Evolutionary conservation across 2,797 vertebrate genomes (phyloP).

Genomic region (Rhinichthys osculus): DNA sequence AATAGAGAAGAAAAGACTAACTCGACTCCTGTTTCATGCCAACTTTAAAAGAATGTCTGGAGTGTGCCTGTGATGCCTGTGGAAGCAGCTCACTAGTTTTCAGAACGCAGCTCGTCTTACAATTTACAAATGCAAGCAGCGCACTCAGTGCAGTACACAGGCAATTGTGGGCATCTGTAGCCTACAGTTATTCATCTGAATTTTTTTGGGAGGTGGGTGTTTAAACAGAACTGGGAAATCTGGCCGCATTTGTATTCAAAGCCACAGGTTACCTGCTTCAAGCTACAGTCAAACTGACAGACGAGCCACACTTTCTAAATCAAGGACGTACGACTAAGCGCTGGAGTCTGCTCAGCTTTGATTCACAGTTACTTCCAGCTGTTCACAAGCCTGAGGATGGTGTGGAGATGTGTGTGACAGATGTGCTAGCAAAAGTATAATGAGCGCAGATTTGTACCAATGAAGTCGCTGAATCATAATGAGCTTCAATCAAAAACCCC

Average conservation of each 20-base stretch:
- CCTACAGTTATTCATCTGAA: neutral
- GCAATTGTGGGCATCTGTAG: conserved; percentile 1
- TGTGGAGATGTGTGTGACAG: conserved; percentile 7
- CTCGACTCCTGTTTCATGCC: neutral
- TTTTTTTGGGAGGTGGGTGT: neutral
- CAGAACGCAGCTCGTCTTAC: neutral
- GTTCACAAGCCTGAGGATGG: conserved; percentile 29
- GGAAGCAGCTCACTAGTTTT: neutral
- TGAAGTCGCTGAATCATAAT: conserved; percentile 27
- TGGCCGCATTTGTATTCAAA: conserved; percentile 31
- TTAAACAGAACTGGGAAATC: conserved; percentile 21
- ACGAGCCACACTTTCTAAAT: conserved; percentile 17
- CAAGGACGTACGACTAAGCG: conserved; percentile 31
- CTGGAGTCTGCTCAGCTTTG: conserved; percentile 35
- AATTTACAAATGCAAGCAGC: conserved; percentile 1
- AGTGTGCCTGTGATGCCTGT: neutral
- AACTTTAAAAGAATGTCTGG: neutral
- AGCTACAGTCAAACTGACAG: conserved; percentile 31
- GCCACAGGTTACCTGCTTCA: conserved; percentile 22
- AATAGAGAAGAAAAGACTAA: neutral
- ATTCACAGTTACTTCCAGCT: conserved; percentile 50
- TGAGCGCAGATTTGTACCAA: conserved; percentile 21
- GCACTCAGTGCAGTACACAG: neutral
- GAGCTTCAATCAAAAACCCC: conserved; percentile 19
- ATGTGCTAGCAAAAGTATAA: conserved; percentile 42